phyloP scores from a whole-genome alignment of 2,797 vertebrate genomes.

The Chaetodon trifasciatus region DNA sequence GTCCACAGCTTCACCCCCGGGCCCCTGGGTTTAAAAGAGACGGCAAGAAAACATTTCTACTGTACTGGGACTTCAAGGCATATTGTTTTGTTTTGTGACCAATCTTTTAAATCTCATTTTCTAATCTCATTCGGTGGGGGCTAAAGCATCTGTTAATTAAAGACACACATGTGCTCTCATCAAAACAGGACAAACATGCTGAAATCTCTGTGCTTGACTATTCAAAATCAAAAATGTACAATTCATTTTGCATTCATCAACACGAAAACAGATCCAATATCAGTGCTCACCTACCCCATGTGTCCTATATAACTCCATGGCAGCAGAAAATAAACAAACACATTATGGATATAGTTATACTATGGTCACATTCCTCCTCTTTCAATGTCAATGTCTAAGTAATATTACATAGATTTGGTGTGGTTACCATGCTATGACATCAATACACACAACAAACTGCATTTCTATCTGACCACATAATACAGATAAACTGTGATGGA shows the following conservation, averaged over 20 bases:
- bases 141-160: not conserved
- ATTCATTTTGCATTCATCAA: not conserved
- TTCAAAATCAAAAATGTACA: not conserved
- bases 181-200: not conserved
- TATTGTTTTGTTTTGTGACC: conserved; percentile 28
- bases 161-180: not conserved
- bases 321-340: not conserved
- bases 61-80: conserved; percentile 45
- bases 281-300: not conserved
- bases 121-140: conserved; percentile 4
- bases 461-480: not conserved
- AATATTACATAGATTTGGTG: not conserved
- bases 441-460: not conserved
- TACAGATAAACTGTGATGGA: conserved; percentile 27
- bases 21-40: conserved; percentile 67
- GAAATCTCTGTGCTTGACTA: too few relatives aligned
- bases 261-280: not conserved
- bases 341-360: not conserved
- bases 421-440: conserved; percentile 10
- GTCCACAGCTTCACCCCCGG: conserved; percentile 73
- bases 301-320: not conserved
- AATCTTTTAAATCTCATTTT: conserved; percentile 18
- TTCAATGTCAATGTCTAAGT: not conserved
- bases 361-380: not conserved
- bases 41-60: conserved; percentile 49